Evolutionary conservation across 1,140 invertebrate genomes (phyloP), one percentile per base, ranked within the genome.

Genomic region (Caenorhabditis briggsae): DNA sequence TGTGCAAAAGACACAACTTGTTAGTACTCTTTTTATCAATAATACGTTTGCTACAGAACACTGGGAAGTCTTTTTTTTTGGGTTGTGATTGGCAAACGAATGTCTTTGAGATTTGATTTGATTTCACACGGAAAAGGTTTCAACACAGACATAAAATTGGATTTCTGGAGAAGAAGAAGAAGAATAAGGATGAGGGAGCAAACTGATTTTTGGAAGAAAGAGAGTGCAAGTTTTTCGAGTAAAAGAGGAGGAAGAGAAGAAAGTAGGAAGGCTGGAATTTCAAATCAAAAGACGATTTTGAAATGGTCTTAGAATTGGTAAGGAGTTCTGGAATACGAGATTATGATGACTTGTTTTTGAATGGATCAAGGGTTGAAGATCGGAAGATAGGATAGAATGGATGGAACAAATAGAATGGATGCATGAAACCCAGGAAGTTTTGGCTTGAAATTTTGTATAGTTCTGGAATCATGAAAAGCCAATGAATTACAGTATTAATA

Each of bases 101-200:
- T 70, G 64, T 14, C 18, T 8, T 25, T 11, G 59, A 23, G 23
- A 61, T 64, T 64, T 64, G 59, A 70, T 70, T 70, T 70, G 64
- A 70, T 70, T 70, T 70, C 43, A 43, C 64, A 33, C 64, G n/a
- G 64, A 70, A 70, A 61, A 70, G 64, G 64, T 70, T 70, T 70
- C 64, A 70, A 70, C 64, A 70, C 41, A 16, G 33, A 46, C 64
- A 33, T 9, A 46, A 61, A 70, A 70, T 70, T n/a, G 64, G 43
- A 23, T 70, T 70, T 64, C 7, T 58, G 56, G 23, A 25, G 33
- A 46, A 70, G 41, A n/a, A 70, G 56, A 20, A 58, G 6, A 58
- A 58, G n/a, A n/a, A 58, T 12, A 53, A 12, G n/a, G 56, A 16
- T 2, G 59, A 64, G 6, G 59, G 59, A 70, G 33, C 64, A 70